Percentiles rank a stretch among this genome's conserved stretches.
Conservation (phyloP, 2,113 vertebrate species). For the Toxostoma redivivum region DNA sequence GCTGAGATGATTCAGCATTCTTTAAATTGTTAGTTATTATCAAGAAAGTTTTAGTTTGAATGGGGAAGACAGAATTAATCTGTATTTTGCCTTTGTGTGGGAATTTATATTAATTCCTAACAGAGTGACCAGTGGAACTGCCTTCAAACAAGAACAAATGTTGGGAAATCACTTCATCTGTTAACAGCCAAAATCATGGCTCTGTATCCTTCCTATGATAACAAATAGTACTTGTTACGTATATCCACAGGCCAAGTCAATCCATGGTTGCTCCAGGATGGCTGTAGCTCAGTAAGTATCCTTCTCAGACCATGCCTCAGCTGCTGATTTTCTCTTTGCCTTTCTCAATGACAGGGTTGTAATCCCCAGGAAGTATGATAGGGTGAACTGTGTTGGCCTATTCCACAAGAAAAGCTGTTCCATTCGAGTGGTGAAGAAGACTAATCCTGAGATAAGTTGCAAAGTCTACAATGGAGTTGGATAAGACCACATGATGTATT, state of each 20-base stretch:
- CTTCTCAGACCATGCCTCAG: background rate
- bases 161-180: background rate
- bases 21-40: background rate
- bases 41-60: background rate
- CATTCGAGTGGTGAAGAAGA: slow-evolving; percentile 55
- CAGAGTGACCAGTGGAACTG: background rate
- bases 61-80: background rate
- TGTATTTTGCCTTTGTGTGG: background rate
- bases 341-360: slow-evolving; percentile 43
- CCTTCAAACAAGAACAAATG: background rate
- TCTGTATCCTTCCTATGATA: background rate
- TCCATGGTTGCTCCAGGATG: background rate
- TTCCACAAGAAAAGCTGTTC: slow-evolving; percentile 62
- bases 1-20: background rate
- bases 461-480: slow-evolving; percentile 40
- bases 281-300: background rate
- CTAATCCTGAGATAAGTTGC: slow-evolving; percentile 45
- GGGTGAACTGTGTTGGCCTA: slow-evolving; percentile 31
- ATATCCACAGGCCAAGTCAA: background rate
- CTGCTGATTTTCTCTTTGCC: background rate
- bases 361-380: slow-evolving; percentile 51
- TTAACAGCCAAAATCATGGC: background rate
- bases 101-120: background rate
- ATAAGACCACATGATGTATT: background rate
- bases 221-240: background rate